These are phyloP conservation scores for Pitangus sulphuratus DNA, from an alignment of 2,797 vertebrate genomes.

Conservation along the genomic window DNA sequence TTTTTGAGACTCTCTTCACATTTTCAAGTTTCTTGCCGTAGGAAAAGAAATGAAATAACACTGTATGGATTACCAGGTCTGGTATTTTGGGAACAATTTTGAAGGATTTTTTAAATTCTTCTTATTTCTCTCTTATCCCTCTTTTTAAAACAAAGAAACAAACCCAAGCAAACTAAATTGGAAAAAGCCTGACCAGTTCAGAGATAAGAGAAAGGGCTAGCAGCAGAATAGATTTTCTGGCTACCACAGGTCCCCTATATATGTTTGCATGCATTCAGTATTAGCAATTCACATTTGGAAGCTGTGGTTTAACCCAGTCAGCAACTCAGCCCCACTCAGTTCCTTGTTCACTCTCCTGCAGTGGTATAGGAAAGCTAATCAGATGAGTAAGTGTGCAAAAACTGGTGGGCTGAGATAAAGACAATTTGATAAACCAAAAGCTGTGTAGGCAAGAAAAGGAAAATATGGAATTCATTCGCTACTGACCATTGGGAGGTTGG, in stretches of 20 bases:
- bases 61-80: not conserved
- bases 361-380: not conserved
- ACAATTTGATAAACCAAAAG: not conserved
- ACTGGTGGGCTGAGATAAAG: not conserved
- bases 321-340: not conserved
- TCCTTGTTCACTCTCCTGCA: not conserved
- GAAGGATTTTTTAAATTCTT: not conserved
- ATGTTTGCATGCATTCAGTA: not conserved
- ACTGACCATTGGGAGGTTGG: not conserved
- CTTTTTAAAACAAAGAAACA: not conserved
- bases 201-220: not conserved
- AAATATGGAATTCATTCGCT: not conserved
- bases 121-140: not conserved
- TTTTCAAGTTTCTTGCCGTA: not conserved
- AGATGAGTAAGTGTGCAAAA: not conserved
- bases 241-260: not conserved
- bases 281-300: not conserved
- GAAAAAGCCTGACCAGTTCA: not conserved
- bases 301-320: not conserved
- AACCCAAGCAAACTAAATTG: not conserved
- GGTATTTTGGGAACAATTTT: not conserved
- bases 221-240: not conserved
- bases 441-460: not conserved
- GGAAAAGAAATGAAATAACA: not conserved
- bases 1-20: not conserved